phyloP scores from a whole-genome alignment of 2,113 vertebrate genomes.

The Caloenas nicobarica region DNA sequence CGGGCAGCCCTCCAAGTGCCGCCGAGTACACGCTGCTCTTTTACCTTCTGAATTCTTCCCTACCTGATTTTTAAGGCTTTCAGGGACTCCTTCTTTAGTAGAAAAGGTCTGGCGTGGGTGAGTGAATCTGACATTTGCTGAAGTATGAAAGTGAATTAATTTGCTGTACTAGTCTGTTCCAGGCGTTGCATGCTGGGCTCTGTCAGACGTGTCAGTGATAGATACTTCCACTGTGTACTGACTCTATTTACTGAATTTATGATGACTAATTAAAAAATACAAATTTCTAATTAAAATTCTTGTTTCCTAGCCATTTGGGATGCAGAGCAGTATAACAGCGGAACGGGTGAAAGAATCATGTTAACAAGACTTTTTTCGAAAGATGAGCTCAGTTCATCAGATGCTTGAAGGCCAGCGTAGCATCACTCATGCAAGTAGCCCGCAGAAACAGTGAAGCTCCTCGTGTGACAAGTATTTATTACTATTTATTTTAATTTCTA shows the following conservation, averaged over 20 bases:
- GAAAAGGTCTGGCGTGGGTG: neutral
- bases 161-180: neutral
- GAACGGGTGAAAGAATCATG: neutral
- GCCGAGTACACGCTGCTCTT: too few relatives aligned
- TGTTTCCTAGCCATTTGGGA: neutral
- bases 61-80: neutral
- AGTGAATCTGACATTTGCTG: neutral
- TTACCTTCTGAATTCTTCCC: neutral
- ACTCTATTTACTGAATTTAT: neutral
- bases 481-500: constrained; percentile 8
- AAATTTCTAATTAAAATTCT: neutral
- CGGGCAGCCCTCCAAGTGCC: accelerated
- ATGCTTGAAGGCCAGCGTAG: neutral
- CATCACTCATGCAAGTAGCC: neutral
- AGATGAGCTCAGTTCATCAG: neutral
- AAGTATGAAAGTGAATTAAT: neutral
- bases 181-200: neutral
- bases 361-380: neutral
- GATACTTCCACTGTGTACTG: neutral
- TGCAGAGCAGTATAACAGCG: neutral
- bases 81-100: neutral
- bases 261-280: neutral
- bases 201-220: neutral
- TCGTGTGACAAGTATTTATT: neutral
- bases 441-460: neutral